phyloP scores from a whole-genome alignment of 2,113 vertebrate genomes.

The Rattus rattus region DNA sequence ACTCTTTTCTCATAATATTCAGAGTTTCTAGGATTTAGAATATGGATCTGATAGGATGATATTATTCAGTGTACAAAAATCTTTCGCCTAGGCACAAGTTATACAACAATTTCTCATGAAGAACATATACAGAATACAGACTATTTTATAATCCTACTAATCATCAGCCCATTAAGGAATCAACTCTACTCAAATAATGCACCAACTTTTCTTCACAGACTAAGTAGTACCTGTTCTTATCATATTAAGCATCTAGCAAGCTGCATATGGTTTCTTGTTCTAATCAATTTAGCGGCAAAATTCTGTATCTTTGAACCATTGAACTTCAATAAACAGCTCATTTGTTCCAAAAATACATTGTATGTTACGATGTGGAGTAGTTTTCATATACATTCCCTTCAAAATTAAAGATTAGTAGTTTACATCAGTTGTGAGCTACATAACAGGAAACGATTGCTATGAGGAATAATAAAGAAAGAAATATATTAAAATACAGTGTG shows the following conservation, averaged over 20 bases:
- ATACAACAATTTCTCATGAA: neutral
- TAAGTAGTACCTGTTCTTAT: neutral
- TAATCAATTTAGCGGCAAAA: neutral
- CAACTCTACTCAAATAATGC: neutral
- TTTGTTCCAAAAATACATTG: neutral
- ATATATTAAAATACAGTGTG: too few species aligned
- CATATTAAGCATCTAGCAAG: neutral
- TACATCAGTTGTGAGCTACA: neutral
- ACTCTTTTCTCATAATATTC: neutral
- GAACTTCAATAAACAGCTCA: neutral
- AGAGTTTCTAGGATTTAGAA: neutral
- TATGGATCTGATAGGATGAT: neutral
- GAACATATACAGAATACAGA: neutral
- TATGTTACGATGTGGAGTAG: neutral
- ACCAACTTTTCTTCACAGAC: neutral
- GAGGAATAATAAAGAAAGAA: neutral
- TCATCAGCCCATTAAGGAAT: neutral
- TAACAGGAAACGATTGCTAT: neutral
- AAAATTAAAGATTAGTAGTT: neutral
- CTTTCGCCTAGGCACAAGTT: neutral
- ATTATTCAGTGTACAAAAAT: neutral
- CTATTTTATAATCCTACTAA: neutral
- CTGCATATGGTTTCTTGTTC: neutral
- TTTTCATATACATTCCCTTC: neutral
- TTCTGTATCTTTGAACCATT: neutral